Base-by-base conservation (phyloP, 2,113 vertebrate genomes). In the Onychostoma macrolepis region DNA sequence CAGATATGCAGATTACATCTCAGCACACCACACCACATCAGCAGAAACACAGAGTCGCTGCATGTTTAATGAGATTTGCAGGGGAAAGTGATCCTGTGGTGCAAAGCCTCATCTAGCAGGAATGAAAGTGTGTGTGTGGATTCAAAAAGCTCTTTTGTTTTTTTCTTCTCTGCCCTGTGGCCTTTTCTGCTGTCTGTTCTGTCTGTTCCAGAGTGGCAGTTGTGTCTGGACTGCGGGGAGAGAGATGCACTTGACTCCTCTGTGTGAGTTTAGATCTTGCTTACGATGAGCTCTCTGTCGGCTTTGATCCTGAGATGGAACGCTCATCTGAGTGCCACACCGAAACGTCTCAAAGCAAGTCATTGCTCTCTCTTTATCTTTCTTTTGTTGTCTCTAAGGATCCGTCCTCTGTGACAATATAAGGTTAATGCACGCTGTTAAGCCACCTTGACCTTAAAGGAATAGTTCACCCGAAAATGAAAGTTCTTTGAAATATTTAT, bases 151-250 rank as follows among this genome's bases (percentile, higher is more conserved):
- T 10, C 43, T 56, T 80, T 67, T 67, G 28, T 74, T 80, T 89
- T 91, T 90, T 84, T 80, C 80, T 85, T 91, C 88, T 89, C 88
- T 87, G 88, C 91, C 90, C 92, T 82, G 74, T 93, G 92, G 93
- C 90, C 90, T 84, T 82, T 53, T 38, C 81, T 38, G 76, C 90
- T 90, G 85, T 90, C 92, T 90, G 92, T 89, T 90, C 85, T 80
- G 65, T 77, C 88, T 87, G 78, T 45, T 43, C 80, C 21, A 33
- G 83, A 83, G 87, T 83, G 77, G 85, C 89, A 93, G 90, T 92
- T 90, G 89, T 89, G 90, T 91, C 91, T 91, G 88, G 69, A 88
- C 89, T 69, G 80, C 86, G 67, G 79, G 91, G 85, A 87, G 33
- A 58, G 86, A 89, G 61, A 83, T 53, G 12, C 61, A 88, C 87